Evolutionary conservation across 1,140 invertebrate genomes (phyloP).

Genomic region (Elymnias hypermnestra): DNA sequence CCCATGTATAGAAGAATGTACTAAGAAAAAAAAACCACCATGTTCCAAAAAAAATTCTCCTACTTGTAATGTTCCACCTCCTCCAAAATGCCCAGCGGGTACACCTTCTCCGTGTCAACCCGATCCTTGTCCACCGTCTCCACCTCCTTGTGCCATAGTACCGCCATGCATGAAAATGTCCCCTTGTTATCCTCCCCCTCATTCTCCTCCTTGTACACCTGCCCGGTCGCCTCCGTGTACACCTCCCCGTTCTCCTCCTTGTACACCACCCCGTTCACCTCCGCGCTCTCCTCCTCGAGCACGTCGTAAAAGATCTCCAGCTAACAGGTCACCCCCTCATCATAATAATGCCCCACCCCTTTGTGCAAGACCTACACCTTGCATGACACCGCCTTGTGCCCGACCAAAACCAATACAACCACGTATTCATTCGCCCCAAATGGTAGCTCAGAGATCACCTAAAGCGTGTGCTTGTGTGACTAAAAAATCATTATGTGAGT

Average conservation of each 20-base stretch:
- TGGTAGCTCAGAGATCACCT: neutral
- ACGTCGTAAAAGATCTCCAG: neutral
- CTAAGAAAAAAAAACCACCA: slow-evolving; percentile 14
- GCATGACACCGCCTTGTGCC: neutral
- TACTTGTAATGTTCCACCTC: neutral
- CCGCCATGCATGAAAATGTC: neutral
- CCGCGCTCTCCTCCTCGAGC: neutral
- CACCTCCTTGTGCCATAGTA: slow-evolving; percentile 10
- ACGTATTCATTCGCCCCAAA: neutral
- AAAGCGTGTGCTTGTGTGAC: neutral
- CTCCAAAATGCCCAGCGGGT: neutral
- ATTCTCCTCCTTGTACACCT: neutral
- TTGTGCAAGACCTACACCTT: neutral
- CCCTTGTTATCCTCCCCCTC: slow-evolving; percentile 6
- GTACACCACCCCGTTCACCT: no score
- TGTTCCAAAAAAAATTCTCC: slow-evolving; percentile 23
- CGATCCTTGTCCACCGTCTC: slow-evolving; percentile 15
- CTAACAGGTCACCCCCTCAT: neutral
- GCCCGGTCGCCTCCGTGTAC: no score
- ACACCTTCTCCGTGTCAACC: slow-evolving; percentile 13
- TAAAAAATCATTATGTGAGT: neutral
- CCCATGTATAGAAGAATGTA: neutral
- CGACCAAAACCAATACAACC: neutral
- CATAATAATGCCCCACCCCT: slow-evolving; percentile 6
- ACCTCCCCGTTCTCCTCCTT: no score